Percentiles rank a stretch among this genome's conserved stretches.
Evolutionary conservation across 2,797 vertebrate genomes (phyloP).

Genomic region (Gymnoscopelus microlampas): DNA sequence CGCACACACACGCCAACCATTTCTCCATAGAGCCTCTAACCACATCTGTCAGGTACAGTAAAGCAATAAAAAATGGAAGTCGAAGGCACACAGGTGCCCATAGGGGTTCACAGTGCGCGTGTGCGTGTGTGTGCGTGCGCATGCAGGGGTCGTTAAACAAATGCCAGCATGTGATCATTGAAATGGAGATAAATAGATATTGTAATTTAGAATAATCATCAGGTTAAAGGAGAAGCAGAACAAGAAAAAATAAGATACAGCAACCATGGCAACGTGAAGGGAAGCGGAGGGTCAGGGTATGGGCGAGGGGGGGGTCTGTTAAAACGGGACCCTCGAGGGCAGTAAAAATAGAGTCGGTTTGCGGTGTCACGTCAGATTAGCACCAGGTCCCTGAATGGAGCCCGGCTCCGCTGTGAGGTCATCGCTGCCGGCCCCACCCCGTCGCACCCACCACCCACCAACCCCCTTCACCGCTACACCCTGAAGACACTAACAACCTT

Average conservation of each 20-base stretch:
- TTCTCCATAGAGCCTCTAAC: background rate
- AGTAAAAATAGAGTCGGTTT: constrained; percentile 69
- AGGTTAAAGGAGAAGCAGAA: too few species aligned
- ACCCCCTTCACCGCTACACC: background rate
- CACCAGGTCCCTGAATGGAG: constrained; percentile 42
- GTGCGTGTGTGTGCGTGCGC: constrained; percentile 1
- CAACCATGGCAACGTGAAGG: background rate
- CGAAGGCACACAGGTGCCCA: background rate
- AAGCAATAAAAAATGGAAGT: constrained; percentile 1
- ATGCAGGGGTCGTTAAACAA: too few species aligned
- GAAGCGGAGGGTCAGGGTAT: background rate
- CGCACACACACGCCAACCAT: background rate
- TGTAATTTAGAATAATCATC: too few species aligned
- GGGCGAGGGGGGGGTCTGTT: background rate
- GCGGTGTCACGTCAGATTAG: constrained; percentile 70
- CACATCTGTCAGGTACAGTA: constrained; percentile 15
- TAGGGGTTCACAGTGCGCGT: constrained; percentile 1
- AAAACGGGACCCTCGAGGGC: constrained; percentile 44
- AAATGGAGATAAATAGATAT: too few species aligned
- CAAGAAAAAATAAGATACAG: background rate
- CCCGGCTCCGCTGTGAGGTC: constrained; percentile 61
- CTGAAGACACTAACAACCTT: constrained; percentile 69
- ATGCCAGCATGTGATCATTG: too few species aligned
- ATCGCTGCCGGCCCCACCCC: constrained; percentile 35
- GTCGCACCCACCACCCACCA: background rate